phyloP scores from a whole-genome alignment of 1,140 invertebrate species.

The Ips nitidus region DNA sequence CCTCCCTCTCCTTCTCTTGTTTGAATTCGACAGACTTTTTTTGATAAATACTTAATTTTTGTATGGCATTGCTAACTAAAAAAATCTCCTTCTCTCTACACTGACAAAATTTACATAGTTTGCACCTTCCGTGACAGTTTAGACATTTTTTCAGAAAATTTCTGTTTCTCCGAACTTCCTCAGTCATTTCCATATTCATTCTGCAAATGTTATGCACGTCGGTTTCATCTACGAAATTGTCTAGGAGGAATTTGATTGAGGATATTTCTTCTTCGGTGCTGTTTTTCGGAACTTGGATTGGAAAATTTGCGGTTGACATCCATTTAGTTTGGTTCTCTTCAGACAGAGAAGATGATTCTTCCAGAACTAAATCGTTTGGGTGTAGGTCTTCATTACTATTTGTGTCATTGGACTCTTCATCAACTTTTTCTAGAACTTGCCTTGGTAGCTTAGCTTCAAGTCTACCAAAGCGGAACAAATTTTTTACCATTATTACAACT shows the following conservation, averaged over 20 bases:
- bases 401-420: too few species aligned
- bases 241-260: slow-evolving; percentile 21
- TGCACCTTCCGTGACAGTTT: slow-evolving; percentile 19
- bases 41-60: slow-evolving; percentile 20
- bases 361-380: too few species aligned
- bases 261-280: slow-evolving; percentile 22
- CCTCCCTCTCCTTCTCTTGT: too few species aligned
- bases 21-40: neutral
- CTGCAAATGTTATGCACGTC: slow-evolving; percentile 18
- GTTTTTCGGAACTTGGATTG: neutral
- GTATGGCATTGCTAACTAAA: slow-evolving; percentile 22
- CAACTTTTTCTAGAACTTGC: too few species aligned
- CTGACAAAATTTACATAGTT: slow-evolving; percentile 18
- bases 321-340: too few species aligned
- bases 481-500: too few species aligned
- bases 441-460: too few species aligned
- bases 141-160: slow-evolving; percentile 23
- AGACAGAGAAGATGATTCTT: too few species aligned
- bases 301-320: too few species aligned
- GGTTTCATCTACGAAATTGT: slow-evolving; percentile 23
- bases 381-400: too few species aligned
- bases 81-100: slow-evolving; percentile 25
- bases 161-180: slow-evolving; percentile 15
- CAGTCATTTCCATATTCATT: slow-evolving; percentile 14
- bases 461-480: too few species aligned